Base-by-base conservation (phyloP, 2,888 invertebrate genomes). In the Acanthosepion lycidas region DNA sequence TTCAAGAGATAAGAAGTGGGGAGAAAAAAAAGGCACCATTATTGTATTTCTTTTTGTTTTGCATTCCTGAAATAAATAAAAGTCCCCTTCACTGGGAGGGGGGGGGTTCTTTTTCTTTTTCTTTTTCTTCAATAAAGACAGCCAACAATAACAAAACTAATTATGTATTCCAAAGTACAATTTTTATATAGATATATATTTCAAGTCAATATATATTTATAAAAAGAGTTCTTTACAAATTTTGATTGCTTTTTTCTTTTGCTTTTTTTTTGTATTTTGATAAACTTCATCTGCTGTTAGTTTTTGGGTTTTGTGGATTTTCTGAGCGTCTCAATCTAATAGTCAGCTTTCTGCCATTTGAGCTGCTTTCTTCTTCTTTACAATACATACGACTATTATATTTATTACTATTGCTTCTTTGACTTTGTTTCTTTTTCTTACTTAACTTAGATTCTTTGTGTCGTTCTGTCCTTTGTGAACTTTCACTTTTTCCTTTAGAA, bases 341-440 rank as follows among this genome's bases (percentile, higher is more conserved):
- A 42, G 95, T 96, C 59, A 96, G 94, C 64, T 95, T 96, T 59
- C 95, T 95, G 42, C 96, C 95, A 94, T 95, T 95, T 59, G 96
- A 95, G 94, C 95, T 96, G 33, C 95, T 95, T 92, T 96, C 96
- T 12, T 96, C 96, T 93, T 95, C 95, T 49, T 95, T 95, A 6
- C 95, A 95, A 94, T 95, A 95, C 26, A 94, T 49, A 48, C 64
- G 64, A 64, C 64, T 64, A 48, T 94, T 48, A 94, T 94, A 94
- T 64, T 94, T 91, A 33, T 94, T 94, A 59, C 92, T 78, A 28
- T 59, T 93, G 51, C 94, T 94, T n/a, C 92, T 51, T 48, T 94
- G 92, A 91, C 92, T 94, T 48, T 94, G 94, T 91, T 94, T 94
- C 55, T 94, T 59, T 59, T 92, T 91, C 55, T 94, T 94, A 42